Base-by-base conservation (phyloP, 2,797 vertebrate genomes). In the Onychomys torridus region DNA sequence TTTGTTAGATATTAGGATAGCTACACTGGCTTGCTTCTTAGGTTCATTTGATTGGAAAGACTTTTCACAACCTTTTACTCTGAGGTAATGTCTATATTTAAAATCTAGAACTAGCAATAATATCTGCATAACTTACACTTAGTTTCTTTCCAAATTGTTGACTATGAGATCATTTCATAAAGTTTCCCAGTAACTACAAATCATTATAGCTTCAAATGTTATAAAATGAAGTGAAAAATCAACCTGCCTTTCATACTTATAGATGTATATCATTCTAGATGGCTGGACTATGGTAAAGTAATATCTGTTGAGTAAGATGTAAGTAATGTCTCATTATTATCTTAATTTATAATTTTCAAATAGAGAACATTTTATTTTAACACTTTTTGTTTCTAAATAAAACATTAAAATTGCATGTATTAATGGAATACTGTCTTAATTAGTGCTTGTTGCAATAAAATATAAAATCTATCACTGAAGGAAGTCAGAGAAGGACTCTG, bases 151-250 rank as follows among this genome's bases (percentile, higher is more conserved):
- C 32, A 89, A 23, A 0, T 77, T 93, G 89, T 82, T 90, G 40
- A 76, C 59, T 3, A 16, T 49, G 59, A 78, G 55, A 71, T 87
- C 27, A 40, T 86, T 34, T 57, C 8, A 13, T 85, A 89, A 76
- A 13, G 11, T 69, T 2, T 79, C 19, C 78, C 79, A 69, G 78
- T 37, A 84, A 57, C 46, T 65, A 46, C 43, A 89, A 89, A 69
- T 82, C 34, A 61, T 52, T 87, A 40, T 86, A 34, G 63, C 19
- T 8, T 65, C 49, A 34, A 46, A 82, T 96, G 37, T 89, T 21
- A 91, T 82, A 82, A 91, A 92, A 34, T 40, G 3, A 86, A 86
- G 3, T 67, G 40, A 82, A 94, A 93, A 69, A 13, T 76, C 61
- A 55, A 0, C 89, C 82, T 82, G 16, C 10, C 27, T 92, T 86